phyloP scores from a whole-genome alignment of 2,797 vertebrate genomes.

The Spinibarbus caldwelli region DNA sequence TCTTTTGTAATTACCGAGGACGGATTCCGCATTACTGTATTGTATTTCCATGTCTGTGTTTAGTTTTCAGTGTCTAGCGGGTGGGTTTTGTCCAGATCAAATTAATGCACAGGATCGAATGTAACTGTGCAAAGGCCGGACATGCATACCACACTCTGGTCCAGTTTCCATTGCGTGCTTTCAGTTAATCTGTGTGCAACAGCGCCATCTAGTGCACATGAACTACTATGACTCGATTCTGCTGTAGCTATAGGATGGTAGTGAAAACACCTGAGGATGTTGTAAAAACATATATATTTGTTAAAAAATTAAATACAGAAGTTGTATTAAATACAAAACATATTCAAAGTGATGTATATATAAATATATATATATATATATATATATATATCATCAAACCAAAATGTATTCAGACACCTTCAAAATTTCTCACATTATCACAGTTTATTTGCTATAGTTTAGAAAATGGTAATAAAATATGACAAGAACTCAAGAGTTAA shows the following conservation, averaged over 20 bases:
- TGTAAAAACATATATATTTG: neutral
- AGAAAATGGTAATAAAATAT: too few relatives aligned
- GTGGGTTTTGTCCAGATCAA: neutral
- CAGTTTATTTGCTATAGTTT: too few relatives aligned
- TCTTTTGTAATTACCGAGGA: neutral
- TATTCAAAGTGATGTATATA: neutral
- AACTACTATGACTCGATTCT: neutral
- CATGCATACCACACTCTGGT: constrained; percentile 11
- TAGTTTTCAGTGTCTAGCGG: neutral
- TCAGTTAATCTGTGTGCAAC: constrained; percentile 7
- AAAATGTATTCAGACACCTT: too few relatives aligned
- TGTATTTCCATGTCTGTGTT: constrained; percentile 6
- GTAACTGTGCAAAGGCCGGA: neutral
- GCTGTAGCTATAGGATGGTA: neutral
- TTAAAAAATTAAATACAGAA: too few relatives aligned
- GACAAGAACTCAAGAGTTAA: too few relatives aligned
- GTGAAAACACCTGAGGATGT: neutral
- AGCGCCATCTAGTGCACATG: constrained; percentile 46
- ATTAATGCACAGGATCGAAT: constrained; percentile 3
- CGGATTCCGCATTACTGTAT: neutral
- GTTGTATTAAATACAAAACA: too few relatives aligned
- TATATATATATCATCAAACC: too few relatives aligned
- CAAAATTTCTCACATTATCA: too few relatives aligned
- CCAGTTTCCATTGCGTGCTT: neutral
- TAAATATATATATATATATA: too few relatives aligned